Percentiles rank a stretch among this genome's conserved stretches.
These are phyloP conservation scores for Drosophila auraria DNA, from an alignment of 1,140 invertebrate genomes.

Conservation along the genomic window DNA sequence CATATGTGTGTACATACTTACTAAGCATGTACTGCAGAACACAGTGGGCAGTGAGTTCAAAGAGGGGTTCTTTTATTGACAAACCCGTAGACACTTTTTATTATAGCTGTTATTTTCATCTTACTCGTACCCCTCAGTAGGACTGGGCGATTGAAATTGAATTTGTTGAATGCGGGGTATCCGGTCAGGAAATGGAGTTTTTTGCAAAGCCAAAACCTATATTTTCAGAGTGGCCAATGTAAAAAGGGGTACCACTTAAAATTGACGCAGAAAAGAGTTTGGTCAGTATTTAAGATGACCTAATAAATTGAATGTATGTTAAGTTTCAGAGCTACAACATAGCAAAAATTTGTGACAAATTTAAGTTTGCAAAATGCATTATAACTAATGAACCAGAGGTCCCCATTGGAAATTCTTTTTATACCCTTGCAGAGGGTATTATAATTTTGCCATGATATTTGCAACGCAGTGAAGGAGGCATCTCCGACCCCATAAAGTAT, in stretches of 20 bases:
- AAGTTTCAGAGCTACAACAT: no score
- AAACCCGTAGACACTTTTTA: conserved; percentile 71
- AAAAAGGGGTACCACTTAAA: conserved; percentile 39
- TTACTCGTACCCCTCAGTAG: conserved; percentile 26
- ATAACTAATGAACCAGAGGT: no score
- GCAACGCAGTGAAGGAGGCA: no score
- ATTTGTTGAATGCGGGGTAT: conserved; percentile 82
- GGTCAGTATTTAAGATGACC: not conserved
- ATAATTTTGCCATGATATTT: no score
- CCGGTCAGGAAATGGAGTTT: conserved; percentile 77
- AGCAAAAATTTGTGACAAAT: no score
- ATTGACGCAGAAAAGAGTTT: not conserved
- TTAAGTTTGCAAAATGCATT: no score
- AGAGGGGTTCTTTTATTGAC: conserved; percentile 73
- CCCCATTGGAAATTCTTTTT: no score
- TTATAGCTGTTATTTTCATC: conserved; percentile 75
- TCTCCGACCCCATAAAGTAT: no score
- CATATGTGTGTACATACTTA: conserved; percentile 5
- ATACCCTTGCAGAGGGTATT: no score
- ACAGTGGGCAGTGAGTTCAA: conserved; percentile 46
- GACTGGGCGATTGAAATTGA: conserved; percentile 71
- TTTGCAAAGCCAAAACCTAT: conserved; percentile 61
- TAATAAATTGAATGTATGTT: no score
- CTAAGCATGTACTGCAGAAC: conserved; percentile 12
- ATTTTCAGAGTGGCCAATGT: conserved; percentile 54